Evolutionary conservation across 2,888 invertebrate genomes (phyloP), one percentile per base, ranked within the genome.

Genomic region (Platypus cylindrus): DNA sequence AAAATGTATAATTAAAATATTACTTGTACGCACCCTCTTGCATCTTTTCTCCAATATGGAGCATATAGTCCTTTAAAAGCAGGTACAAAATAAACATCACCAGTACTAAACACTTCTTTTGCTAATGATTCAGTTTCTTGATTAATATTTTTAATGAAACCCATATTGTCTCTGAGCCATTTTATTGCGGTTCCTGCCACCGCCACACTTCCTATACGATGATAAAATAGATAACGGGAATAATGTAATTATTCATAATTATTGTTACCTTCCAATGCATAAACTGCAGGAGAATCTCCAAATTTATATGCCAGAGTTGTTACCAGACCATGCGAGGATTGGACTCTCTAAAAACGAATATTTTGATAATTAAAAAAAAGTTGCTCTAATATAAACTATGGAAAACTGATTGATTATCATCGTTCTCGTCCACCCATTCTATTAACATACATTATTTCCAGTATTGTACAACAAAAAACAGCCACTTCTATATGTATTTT

Each of bases 401-500:
- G n/a, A n/a, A n/a, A n/a, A n/a, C n/a, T n/a, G n/a, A n/a, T n/a
- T n/a, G n/a, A n/a, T n/a, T n/a, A n/a, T n/a, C n/a, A n/a, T n/a
- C n/a, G n/a, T n/a, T n/a, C n/a, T n/a, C n/a, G n/a, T n/a, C n/a
- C n/a, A 17, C 8, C 11, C 9, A 26, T 24, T 1, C 11, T 8
- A 23, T 22, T 14, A 28, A 38, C 54, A 49, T 55, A 75, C 75
- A 33, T 75, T 69, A 0, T 73, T 68, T 1, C 98, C 98, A 0
- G 95, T 97, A 58, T 98, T 98, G 62, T 87, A 94, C 0, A 98
- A 68, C 24, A 98, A 72, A 59, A 98, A 99, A 54, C 95, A 94
- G 1, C 95, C 97, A 17, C 95, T 97, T 13, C 97, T 87, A 59
- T 86, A 98, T n/a, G 97, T 98, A 38, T 87, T 87, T 63, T 98